Evolutionary conservation across 2,888 invertebrate genomes (phyloP), one percentile per base, ranked within the genome.

Genomic region (Venustoraphidia nigricollis): DNA sequence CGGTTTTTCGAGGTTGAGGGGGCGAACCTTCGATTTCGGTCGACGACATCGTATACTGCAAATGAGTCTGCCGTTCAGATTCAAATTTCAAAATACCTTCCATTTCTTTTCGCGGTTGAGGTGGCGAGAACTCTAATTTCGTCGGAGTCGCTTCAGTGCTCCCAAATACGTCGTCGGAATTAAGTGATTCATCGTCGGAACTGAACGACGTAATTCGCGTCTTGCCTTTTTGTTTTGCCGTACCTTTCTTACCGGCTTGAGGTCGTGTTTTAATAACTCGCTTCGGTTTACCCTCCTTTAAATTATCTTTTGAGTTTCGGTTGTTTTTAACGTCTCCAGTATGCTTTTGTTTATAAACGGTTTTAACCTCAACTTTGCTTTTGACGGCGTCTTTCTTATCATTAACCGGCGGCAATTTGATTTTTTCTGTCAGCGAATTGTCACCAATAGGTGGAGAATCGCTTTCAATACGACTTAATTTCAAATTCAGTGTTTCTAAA

Each of bases 21-120:
- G 83, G 83, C 1, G 83, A 83, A 1, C 83, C 83, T 63, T 83
- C 83, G 8, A 83, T 81, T 70, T 83, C 83, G 1, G 83, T 83
- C 0, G 83, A 83, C 55, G 82, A 83, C 83, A 83, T 83, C 1
- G 68, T 67, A 50, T 68, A 68, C 47, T 68, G 68, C 34, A 68
- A 52, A 57, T 68, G 67, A 1, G 79, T 79, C 64, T 83, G 83
- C 57, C 81, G 75, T 60, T 81, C 83, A 48, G 82, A 82, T 60
- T 83, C 83, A 50, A 76, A 75, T 58, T 81, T 80, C 36, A 83
- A 62, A 51, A 83, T 83, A 0, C 83, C 82, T 61, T 83, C 83
- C 57, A 83, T 76, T 59, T 83, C 83, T 63, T 83, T 83, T 8
- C 83, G 73, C 38, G 82, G 83, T 58, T 83, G 83, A 3, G 83